A percentile compares a stretch with the other conserved stretches of the same genome.
Conservation (phyloP, 2,888 invertebrate species). For the Calliphora vomitoria region DNA sequence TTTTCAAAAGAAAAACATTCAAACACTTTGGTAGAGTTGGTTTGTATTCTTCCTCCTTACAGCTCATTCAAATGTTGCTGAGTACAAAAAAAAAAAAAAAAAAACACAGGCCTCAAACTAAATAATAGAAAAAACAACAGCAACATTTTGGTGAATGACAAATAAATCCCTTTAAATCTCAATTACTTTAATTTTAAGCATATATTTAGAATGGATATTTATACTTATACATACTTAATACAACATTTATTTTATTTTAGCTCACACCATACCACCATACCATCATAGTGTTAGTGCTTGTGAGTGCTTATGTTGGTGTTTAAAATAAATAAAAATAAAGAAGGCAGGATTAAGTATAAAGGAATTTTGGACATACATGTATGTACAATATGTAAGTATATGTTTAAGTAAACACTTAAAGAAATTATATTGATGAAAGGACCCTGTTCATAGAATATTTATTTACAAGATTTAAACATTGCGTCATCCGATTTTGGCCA, state of each 20-base stretch:
- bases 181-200: constrained; percentile 75
- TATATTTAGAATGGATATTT: constrained; percentile 50
- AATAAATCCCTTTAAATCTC: constrained; percentile 75
- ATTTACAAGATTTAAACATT: too few species aligned
- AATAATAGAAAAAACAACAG: constrained; percentile 33
- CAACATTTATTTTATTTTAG: background rate
- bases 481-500: too few species aligned
- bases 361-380: constrained; percentile 44
- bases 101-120: constrained; percentile 45
- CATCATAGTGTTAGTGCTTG: background rate
- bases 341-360: constrained; percentile 29
- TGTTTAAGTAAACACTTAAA: constrained; percentile 33
- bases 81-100: constrained; percentile 49
- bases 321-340: constrained; percentile 52
- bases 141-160: constrained; percentile 71
- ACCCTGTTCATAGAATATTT: background rate
- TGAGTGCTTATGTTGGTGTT: constrained; percentile 5
- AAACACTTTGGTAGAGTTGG: constrained; percentile 7
- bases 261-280: too few species aligned
- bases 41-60: background rate
- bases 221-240: background rate
- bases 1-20: constrained; percentile 40
- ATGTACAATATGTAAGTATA: background rate
- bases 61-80: background rate
- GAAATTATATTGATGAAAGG: background rate